A percentile compares a stretch with the other conserved stretches of the same genome.
phyloP scores from a whole-genome alignment of 2,888 invertebrate genomes.

The Vandiemenella viatica region DNA sequence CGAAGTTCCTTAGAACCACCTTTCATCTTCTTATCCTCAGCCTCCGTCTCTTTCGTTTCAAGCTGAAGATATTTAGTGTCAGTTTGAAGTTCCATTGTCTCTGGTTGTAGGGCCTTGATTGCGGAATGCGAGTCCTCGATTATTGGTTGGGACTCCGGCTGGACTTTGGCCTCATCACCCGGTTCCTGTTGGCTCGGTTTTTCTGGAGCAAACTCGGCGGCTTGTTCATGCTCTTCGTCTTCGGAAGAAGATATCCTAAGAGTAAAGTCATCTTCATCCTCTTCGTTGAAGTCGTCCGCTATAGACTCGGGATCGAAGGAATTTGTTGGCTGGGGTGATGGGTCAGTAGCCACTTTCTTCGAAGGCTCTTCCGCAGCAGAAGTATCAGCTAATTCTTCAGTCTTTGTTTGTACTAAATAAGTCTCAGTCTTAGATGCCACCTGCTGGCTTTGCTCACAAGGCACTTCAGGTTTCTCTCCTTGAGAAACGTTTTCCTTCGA shows the following conservation, averaged over 20 bases:
- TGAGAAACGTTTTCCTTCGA: not conserved
- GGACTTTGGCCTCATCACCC: not conserved
- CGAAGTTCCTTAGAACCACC: not conserved
- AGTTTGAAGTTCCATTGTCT: no score
- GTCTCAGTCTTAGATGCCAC: not conserved
- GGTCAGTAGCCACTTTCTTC: not conserved
- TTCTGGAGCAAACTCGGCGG: not conserved
- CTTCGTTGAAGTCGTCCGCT: conserved; percentile 1
- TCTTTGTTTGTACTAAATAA: not conserved
- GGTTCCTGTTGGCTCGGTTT: no score
- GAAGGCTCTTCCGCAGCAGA: not conserved
- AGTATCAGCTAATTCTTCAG: not conserved
- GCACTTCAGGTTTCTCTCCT: not conserved
- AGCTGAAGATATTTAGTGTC: no score
- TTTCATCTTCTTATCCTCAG: not conserved
- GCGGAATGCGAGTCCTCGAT: no score
- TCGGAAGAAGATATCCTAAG: conserved; percentile 4
- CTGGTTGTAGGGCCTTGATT: no score
- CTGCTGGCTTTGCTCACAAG: no score
- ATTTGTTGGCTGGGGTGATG: not conserved
- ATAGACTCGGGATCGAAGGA: not conserved
- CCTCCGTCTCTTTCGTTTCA: not conserved
- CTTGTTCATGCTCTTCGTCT: conserved; percentile 2
- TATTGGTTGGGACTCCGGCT: not conserved
- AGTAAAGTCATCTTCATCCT: not conserved